These are phyloP conservation scores for Cyphomyrus discorhynchus DNA, from an alignment of 2,113 vertebrate species.

Conservation along the genomic window DNA sequence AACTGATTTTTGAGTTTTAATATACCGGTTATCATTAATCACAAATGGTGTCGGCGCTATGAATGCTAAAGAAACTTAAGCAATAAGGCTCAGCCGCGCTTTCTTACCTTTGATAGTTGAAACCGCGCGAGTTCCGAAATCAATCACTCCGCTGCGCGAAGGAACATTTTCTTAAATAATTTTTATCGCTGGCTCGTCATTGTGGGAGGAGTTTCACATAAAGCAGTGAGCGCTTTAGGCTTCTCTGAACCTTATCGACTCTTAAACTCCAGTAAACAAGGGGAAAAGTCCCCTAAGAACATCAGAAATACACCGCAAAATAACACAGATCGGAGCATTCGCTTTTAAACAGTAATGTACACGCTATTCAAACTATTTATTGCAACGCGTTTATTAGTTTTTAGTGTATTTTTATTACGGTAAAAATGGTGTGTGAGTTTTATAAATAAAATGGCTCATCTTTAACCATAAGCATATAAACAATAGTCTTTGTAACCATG, in stretches of 20 bases:
- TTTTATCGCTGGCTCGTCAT: constrained; percentile 34
- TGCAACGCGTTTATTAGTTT: background rate
- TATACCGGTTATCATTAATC: background rate
- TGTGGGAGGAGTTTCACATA: constrained; percentile 9
- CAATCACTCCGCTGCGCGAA: constrained; percentile 40
- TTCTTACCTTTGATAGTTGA: constrained; percentile 51
- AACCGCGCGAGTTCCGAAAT: constrained; percentile 47
- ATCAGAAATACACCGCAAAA: constrained; percentile 34
- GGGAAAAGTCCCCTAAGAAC: constrained; percentile 49
- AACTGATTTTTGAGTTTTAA: background rate
- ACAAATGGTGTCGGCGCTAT: background rate
- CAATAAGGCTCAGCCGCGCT: background rate
- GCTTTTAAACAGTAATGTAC: background rate
- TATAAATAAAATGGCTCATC: background rate
- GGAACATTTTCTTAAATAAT: constrained; percentile 50
- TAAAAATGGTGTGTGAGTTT: background rate
- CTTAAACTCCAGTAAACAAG: constrained; percentile 41
- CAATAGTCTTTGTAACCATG: background rate
- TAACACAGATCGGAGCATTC: constrained; percentile 38
- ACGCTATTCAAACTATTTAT: background rate
- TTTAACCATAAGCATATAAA: background rate
- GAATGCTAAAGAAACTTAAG: background rate
- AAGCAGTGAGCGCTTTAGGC: background rate
- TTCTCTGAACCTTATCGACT: constrained; percentile 44
- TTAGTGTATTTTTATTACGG: background rate